These are phyloP conservation scores for Hucho hucho DNA, from an alignment of 2,113 vertebrate genomes.

Conservation along the genomic window DNA sequence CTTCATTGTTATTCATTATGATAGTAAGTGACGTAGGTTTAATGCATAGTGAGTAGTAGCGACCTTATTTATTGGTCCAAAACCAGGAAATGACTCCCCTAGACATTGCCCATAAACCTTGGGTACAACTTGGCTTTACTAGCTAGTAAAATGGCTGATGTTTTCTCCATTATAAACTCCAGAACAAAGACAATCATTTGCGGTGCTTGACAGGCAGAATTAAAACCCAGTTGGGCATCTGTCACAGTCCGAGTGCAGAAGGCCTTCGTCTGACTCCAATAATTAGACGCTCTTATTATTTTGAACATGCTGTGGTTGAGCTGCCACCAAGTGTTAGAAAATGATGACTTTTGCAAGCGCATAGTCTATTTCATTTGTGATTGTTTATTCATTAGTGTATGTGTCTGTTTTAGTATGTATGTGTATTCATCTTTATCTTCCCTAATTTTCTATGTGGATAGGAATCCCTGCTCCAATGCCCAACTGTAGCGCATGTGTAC, in stretches of 20 bases:
- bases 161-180: neutral
- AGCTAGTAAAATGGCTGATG: too few relatives aligned
- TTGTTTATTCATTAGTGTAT: conserved; percentile 6
- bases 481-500: neutral
- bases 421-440: neutral
- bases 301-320: neutral
- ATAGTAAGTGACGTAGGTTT: too few relatives aligned
- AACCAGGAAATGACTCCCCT: too few relatives aligned
- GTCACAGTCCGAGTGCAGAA: conserved; percentile 68
- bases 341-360: neutral
- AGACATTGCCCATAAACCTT: too few relatives aligned
- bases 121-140: too few relatives aligned
- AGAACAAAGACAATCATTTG: conserved; percentile 10
- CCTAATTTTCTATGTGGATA: too few relatives aligned
- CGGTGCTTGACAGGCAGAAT: conserved; percentile 70
- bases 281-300: conserved; percentile 60
- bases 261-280: conserved; percentile 67
- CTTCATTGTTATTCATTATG: too few relatives aligned
- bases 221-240: conserved; percentile 73
- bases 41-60: too few relatives aligned
- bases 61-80: too few relatives aligned
- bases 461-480: too few relatives aligned
- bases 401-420: neutral
- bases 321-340: neutral
- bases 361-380: neutral